phyloP scores from a whole-genome alignment of 2,113 vertebrate genomes.

The Onychostruthus taczanowskii region DNA sequence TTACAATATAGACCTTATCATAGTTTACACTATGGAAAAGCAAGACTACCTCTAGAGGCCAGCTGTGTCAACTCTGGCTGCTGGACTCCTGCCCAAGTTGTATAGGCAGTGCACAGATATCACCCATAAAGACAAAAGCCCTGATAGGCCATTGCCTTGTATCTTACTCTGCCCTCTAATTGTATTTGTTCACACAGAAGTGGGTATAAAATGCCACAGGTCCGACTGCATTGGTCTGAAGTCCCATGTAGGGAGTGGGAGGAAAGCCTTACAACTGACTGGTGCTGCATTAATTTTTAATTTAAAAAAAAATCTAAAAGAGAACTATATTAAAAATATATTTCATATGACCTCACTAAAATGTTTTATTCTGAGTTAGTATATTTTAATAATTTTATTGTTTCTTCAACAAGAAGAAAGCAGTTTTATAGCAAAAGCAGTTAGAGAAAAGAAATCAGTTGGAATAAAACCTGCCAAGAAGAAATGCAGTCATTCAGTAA shows the following conservation, averaged over 20 bases:
- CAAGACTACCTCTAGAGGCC: slow-evolving; percentile 24
- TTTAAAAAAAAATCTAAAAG: neutral
- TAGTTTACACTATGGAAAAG: neutral
- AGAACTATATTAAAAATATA: neutral
- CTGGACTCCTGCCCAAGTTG: neutral
- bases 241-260: neutral
- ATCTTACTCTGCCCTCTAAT: neutral
- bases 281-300: neutral
- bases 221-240: neutral
- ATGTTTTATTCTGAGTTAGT: neutral
- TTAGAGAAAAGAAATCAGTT: neutral
- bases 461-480: neutral
- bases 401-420: neutral
- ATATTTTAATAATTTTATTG: neutral
- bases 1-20: neutral
- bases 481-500: neutral
- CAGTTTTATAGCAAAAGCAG: neutral
- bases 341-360: neutral
- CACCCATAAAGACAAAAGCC: neutral
- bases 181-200: slow-evolving; percentile 4
- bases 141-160: neutral
- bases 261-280: neutral
- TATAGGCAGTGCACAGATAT: neutral
- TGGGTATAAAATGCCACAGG: neutral
- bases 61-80: slow-evolving; percentile 12